Evolutionary conservation across 2,797 vertebrate species (phyloP), one percentile per base, ranked within the genome.

Genomic region (Orestias chungarensis): DNA sequence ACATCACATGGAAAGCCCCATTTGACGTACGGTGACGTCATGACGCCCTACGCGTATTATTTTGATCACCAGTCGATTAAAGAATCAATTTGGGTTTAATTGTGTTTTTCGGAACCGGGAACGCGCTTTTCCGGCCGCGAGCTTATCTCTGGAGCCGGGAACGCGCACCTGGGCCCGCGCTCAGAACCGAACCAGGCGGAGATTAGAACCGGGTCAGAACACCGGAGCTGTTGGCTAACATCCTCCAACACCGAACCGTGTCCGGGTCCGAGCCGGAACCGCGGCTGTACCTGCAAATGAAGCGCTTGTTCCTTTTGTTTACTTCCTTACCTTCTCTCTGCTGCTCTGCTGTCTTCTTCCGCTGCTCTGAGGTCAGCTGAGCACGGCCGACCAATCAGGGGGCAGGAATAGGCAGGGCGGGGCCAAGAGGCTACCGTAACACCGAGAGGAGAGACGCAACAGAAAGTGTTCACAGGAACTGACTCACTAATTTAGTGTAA

Each of bases 261-360:
- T 6, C 33, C 7, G 4, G 6, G n/a, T 18, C 15, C 18, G 25
- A n/a, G 18, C 14, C 38, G 25, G 46, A 17, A 62, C 12, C 38
- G 0, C 0, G 17, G 6, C 11, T 18, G 46, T 54, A 12, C 59
- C 47, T 40, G n/a, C 50, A 33, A 54, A 67, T 35, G 17, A 17
- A 71, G 1, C 8, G 1, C 42, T 25, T 18, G 42, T 11, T 38
- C 44, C 50, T 72, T 42, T 79, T 91, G 88, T 93, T 94, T 92
- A 90, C 93, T 90, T 90, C 87, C 92, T 93, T 73, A 93, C 91
- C 91, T 68, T 82, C 74, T 66, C 0, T 66, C 76, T 59, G 81
- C 74, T 20, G 71, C 74, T 15, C 74, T 76, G 27, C 78, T 55
- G 70, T 81, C 70, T 86, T 79, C 89, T 92, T 93, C 92, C 86